Evolutionary conservation across 2,888 invertebrate genomes (phyloP).

Genomic region (Leptopilina drosophilae): DNA sequence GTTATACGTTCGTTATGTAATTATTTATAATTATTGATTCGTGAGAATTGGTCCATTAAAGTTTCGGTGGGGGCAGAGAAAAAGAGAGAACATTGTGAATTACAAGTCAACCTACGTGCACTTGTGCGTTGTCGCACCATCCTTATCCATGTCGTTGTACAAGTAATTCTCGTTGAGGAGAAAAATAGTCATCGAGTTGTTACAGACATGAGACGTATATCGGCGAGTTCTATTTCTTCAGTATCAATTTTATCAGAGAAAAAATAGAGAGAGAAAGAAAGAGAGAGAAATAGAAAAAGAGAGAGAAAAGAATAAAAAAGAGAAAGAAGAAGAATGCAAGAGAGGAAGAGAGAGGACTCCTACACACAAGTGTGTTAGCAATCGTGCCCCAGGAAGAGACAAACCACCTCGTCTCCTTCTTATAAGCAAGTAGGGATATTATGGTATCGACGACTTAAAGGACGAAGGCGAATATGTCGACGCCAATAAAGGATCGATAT

Average conservation of each 20-base stretch:
- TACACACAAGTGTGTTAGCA: conserved; percentile 50
- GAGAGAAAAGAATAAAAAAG: no score
- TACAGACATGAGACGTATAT: conserved; percentile 36
- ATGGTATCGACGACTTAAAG: conserved; percentile 33
- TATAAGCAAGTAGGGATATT: neutral
- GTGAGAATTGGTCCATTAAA: conserved; percentile 5
- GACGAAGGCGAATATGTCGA: conserved; percentile 67
- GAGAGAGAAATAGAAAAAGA: neutral
- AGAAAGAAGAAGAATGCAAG: no score
- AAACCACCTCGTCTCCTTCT: conserved; percentile 28
- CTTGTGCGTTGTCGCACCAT: conserved; percentile 18
- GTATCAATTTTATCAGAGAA: conserved; percentile 53
- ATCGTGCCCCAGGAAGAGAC: conserved; percentile 37
- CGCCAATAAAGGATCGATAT: conserved; percentile 76
- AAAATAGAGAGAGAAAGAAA: no score
- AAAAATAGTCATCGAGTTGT: conserved; percentile 35
- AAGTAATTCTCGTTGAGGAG: neutral
- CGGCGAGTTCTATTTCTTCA: conserved; percentile 52
- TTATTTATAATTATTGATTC: no score
- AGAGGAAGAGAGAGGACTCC: conserved; percentile 45
- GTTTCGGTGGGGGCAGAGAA: neutral
- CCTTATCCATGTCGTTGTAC: conserved; percentile 31
- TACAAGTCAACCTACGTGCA: conserved; percentile 26
- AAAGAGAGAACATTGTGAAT: neutral
- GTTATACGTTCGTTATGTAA: no score